Base-by-base conservation (phyloP, 2,888 invertebrate species). In the Oeneis ivallda region DNA sequence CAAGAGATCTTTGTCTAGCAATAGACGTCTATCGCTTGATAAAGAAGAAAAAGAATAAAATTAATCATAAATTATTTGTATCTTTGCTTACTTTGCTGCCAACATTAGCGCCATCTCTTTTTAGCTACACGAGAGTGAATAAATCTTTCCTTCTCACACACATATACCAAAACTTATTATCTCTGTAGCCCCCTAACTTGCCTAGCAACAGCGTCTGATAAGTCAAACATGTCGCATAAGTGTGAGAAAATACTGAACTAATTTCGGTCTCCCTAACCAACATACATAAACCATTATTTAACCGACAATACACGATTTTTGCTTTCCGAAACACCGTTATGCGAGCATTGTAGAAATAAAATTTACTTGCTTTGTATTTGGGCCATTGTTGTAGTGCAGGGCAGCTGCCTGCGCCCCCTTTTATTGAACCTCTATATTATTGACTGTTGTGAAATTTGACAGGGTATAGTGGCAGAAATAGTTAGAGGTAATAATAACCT, bases 341-440 rank as follows among this genome's bases (percentile, higher is more conserved):
- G 13, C 37, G 41, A 17, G 39, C 10, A 56, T 49, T 60, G 60
- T 60, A 50, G 34, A 49, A 39, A 34, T 37, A 15, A 49, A 60
- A 60, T 49, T 60, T 60, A 49, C 49, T 13, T 19, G 39, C 39
- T 50, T 60, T 60, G 60, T 60, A 60, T 15, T 32, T 19, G 37
- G 7, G 4, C 59, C 73, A 76, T 74, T 75, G 78, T 72, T 70
- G 41, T 39, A 50, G 19, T 68, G 41, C 45, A 57, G 17, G 61
- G 68, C 71, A 70, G 71, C 71, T 71, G 71, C 65, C 19, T 47
- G 60, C 49, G 60, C 1, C 50, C 60, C 60, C 49, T 39, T 50
- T 60, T 60, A 37, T 49, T 60, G 41, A 56, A 41, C 19, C 17
- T 56, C 13, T 56, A 41, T 8, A 56, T 41, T 41, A 19, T 56